Evolutionary conservation across 2,888 invertebrate species (phyloP), one percentile per base, ranked within the genome.

Genomic region (Drosophila neutralis): DNA sequence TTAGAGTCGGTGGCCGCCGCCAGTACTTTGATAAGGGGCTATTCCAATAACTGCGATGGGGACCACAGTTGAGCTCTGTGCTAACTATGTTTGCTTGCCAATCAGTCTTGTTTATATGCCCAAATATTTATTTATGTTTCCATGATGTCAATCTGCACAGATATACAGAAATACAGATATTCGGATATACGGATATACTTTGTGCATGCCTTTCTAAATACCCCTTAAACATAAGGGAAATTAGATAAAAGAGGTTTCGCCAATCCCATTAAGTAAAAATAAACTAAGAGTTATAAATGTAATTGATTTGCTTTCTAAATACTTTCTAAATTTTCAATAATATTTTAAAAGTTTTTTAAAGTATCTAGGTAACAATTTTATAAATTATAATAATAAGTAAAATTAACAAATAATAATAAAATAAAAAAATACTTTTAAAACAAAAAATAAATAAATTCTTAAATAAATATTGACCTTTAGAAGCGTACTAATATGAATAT

Each of bases 61-160:
- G 31, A 24, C 38, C 48, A 18, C 68, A 69, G 48, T 48, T 45
- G 27, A 38, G 29, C 42, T 15, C 24, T 24, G 2, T 49, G 11
- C 45, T 57, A 61, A 75, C 56, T 38, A 57, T 87, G 68, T 83
- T 86, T 75, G 63, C 78, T 60, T 59, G 73, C 68, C 86, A 82
- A 82, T 80, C 83, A 86, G 80, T 68, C 45, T 48, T 61, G 36
- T 35, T 63, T 29, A 68, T 36, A 36, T 42, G 38, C 24, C 11
- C 58, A 57, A 68, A 57, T 57, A 69, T 68, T 49, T 49, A 68
- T 69, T 29, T 15, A 45, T 24, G 4, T 40, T 31, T 49, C 33
- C 38, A 48, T 27, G 24, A 69, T 40, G 21, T 33, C 57, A 21
- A 27, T 21, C 18, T 35, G n/a, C 21, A 52, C 13, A 13, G 31